A percentile compares a stretch with the other conserved stretches of the same genome.
Conservation (phyloP, 2,113 vertebrate genomes). For the Australoheros scitulus region DNA sequence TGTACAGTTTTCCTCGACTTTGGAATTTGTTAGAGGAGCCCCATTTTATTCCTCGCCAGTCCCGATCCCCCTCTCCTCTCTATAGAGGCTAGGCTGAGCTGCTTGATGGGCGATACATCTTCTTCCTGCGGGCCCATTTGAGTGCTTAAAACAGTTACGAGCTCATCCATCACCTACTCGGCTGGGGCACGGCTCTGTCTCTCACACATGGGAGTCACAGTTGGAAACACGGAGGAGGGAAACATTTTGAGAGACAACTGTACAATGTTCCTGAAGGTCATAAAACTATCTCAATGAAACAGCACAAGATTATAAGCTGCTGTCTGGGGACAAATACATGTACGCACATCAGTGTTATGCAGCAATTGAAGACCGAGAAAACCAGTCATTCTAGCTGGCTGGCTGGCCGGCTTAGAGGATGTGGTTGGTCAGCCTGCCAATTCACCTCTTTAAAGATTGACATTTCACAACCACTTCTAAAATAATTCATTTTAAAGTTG, state of each 20-base stretch:
- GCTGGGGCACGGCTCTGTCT: constrained; percentile 11
- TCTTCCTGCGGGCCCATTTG: constrained; percentile 46
- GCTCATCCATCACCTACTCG: constrained; percentile 65
- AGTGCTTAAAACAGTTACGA: constrained; percentile 64
- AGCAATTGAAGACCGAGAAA: not conserved
- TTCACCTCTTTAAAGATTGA: not conserved
- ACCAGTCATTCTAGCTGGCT: not conserved
- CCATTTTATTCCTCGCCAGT: constrained; percentile 44
- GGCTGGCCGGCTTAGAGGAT: not conserved
- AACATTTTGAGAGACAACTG: constrained; percentile 22
- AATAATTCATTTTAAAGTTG: not conserved
- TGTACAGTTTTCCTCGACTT: constrained; percentile 40
- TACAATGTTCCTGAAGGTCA: constrained; percentile 15
- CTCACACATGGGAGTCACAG: constrained; percentile 9
- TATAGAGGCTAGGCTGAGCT: constrained; percentile 23
- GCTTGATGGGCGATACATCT: constrained; percentile 62
- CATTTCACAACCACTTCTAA: not conserved
- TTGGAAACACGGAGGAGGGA: not conserved
- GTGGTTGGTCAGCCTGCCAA: not conserved
- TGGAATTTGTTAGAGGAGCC: constrained; percentile 45
- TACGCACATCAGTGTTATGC: not conserved
- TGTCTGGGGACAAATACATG: not conserved
- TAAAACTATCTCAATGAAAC: constrained; percentile 17
- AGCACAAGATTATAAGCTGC: not conserved
- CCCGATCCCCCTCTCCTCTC: constrained; percentile 10